Evolutionary conservation across 2,113 vertebrate species (phyloP), one percentile per base, ranked within the genome.

Genomic region (Corydoras maculifer): DNA sequence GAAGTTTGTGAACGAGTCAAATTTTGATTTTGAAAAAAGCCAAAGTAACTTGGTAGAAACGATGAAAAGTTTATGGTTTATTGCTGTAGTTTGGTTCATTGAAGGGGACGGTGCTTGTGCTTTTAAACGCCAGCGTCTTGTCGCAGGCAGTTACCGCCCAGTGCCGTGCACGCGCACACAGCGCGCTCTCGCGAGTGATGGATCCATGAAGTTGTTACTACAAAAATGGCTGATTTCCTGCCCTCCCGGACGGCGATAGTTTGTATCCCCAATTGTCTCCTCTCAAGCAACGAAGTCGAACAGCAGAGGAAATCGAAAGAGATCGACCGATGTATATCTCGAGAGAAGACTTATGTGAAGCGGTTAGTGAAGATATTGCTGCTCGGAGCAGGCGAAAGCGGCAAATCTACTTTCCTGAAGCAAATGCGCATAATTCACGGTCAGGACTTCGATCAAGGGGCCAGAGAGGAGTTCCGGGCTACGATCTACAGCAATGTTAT

Each of bases 161-260:
- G 53, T 30, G 15, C 32, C 53, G 83, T 69, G 87, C 81, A 84
- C 88, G 87, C 87, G 89, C 88, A 83, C 81, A 75, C 81, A 77
- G 74, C 50, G 62, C 74, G 50, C 69, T 81, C 82, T 58, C 48
- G 53, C 61, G 70, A 72, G 73, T 81, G 84, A 80, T 87, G 88
- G 87, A 87, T 90, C 89, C 88, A 90, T 92, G 91, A 91, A 92
- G 92, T 90, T 91, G 87, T 88, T 91, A 85, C 86, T 91, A 86
- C 87, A 88, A 97, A 97, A 91, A 96, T 96, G 94, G 94, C 94
- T 93, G 93, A 95, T 89, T 97, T 96, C 95, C 94, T 98, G 94
- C 94, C 94, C 88, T 90, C 93, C 78, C 92, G 92, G 80, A 95
- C 94, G 76, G 89, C 93, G 85, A 84, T 95, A 87, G 92, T 92